A percentile compares a stretch with the other conserved stretches of the same genome.
These are phyloP conservation scores for Mionectes macconnelli DNA, from an alignment of 2,113 vertebrate genomes.

Conservation along the genomic window DNA sequence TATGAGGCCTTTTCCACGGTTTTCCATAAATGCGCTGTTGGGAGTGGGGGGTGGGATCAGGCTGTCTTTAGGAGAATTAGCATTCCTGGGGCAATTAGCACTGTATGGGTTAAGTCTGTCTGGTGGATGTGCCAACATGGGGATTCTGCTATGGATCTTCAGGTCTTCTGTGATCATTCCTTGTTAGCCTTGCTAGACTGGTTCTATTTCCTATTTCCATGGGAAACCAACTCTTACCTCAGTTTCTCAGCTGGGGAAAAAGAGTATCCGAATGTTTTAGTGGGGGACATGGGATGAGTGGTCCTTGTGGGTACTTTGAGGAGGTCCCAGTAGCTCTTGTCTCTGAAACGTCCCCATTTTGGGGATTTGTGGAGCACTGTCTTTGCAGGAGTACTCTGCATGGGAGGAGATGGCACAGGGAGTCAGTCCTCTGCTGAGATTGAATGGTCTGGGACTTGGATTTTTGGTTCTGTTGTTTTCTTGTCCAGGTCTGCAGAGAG, in stretches of 20 bases:
- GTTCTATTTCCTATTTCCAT: neutral
- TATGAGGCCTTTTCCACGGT: neutral
- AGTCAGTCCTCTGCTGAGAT: neutral
- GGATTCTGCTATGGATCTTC: neutral
- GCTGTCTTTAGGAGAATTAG: neutral
- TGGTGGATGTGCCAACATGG: fast-evolving
- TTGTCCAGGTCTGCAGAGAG: neutral
- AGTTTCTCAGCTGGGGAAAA: neutral
- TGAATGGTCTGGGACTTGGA: neutral
- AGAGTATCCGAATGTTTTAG: neutral
- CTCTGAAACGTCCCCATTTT: neutral
- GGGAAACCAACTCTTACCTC: neutral
- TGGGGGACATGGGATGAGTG: fast-evolving
- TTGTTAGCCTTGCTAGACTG: neutral
- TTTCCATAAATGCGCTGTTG: neutral
- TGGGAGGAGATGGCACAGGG: neutral
- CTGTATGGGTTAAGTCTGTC: neutral
- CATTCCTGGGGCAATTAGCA: neutral
- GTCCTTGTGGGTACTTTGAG: neutral
- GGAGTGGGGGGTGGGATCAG: neutral
- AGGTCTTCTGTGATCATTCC: neutral
- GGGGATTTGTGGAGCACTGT: neutral
- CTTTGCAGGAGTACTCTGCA: neutral
- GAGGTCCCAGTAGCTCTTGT: neutral
- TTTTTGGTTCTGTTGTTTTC: neutral